Evolutionary conservation across 2,113 vertebrate genomes (phyloP).

Genomic region (Calyptommatus sinebrachiatus): DNA sequence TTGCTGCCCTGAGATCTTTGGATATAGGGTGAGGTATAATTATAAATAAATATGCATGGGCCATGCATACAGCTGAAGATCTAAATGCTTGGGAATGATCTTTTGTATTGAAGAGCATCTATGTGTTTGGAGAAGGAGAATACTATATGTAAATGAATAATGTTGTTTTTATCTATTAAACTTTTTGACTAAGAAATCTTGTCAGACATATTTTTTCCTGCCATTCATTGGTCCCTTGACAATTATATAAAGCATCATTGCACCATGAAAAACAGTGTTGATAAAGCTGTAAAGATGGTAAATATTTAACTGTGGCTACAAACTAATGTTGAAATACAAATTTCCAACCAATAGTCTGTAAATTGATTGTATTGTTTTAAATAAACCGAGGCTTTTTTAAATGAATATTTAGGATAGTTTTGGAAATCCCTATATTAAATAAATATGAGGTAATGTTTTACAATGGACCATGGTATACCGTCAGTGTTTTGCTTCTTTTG

Average conservation of each 20-base stretch:
- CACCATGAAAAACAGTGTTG: background rate
- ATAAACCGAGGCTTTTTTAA: constrained; percentile 29
- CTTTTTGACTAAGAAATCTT: background rate
- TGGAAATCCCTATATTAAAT: constrained; percentile 1
- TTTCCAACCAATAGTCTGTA: constrained; percentile 4
- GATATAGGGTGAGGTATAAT: too few relatives aligned
- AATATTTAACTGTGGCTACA: background rate
- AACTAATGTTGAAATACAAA: background rate
- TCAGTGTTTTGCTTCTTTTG: constrained; percentile 49
- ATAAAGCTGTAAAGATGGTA: background rate
- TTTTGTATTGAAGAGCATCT: background rate
- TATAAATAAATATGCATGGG: too few relatives aligned
- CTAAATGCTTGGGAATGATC: background rate
- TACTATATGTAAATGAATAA: background rate
- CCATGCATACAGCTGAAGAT: too few relatives aligned
- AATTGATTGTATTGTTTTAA: background rate
- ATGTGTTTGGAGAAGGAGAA: background rate
- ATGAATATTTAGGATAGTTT: constrained; percentile 38
- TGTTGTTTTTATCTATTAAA: background rate
- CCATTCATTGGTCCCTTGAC: background rate
- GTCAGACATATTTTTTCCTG: background rate
- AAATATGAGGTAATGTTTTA: constrained; percentile 25
- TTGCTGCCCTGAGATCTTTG: too few relatives aligned
- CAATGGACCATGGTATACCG: constrained; percentile 47
- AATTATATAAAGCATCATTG: background rate